These are phyloP conservation scores for Urocynchramus pylzowi DNA, from an alignment of 2,113 vertebrate genomes.

Conservation along the genomic window DNA sequence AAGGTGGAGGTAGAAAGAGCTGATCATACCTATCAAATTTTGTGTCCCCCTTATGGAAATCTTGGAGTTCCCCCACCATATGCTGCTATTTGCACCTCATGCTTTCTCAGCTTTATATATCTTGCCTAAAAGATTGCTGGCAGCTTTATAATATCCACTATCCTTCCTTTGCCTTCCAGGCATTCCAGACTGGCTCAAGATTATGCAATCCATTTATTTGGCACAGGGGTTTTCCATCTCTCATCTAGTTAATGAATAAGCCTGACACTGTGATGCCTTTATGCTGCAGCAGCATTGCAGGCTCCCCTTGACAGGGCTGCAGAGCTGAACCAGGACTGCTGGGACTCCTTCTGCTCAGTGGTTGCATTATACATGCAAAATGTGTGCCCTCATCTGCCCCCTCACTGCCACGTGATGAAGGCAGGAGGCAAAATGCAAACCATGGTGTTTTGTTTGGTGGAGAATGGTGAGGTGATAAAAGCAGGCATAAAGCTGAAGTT, in stretches of 20 bases:
- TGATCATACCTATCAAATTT: not conserved
- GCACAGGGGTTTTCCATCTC: not conserved
- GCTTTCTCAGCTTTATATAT: not conserved
- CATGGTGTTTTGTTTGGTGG: not conserved
- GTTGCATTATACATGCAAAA: not conserved
- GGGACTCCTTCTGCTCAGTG: not conserved
- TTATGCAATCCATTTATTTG: not conserved
- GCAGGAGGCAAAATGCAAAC: not conserved
- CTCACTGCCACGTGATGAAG: rapidly evolving
- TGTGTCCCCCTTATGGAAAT: not conserved
- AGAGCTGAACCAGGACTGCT: not conserved
- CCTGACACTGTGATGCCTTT: not conserved
- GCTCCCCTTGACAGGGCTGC: not conserved
- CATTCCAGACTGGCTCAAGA: not conserved
- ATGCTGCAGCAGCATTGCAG: not conserved
- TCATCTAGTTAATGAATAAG: not conserved
- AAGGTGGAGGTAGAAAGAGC: not conserved
- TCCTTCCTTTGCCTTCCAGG: not conserved
- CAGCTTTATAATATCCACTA: not conserved
- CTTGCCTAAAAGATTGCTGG: not conserved
- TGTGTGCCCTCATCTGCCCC: not conserved
- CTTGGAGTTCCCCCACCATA: not conserved
- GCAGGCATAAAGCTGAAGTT: not conserved
- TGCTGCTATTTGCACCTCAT: not conserved
- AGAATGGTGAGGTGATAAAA: not conserved